phyloP scores from a whole-genome alignment of 2,888 invertebrate species.

The Scaptomyza polygonia region DNA sequence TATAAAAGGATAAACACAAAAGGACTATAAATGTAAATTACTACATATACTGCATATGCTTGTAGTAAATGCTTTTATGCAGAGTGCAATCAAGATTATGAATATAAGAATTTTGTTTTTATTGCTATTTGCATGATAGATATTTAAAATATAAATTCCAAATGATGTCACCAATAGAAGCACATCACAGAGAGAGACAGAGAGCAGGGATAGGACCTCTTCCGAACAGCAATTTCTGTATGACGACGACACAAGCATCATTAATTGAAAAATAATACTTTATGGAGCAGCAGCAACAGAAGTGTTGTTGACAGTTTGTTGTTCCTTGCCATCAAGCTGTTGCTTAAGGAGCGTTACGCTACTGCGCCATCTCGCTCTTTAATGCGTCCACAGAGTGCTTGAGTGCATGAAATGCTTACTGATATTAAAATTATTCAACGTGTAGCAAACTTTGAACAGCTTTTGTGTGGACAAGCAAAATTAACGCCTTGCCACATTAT shows the following conservation, averaged over 20 bases:
- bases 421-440: conserved; percentile 21
- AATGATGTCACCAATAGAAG: conserved; percentile 22
- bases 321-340: conserved; percentile 6
- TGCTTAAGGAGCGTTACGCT: neutral
- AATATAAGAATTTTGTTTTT: conserved; percentile 46
- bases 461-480: conserved; percentile 22
- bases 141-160: conserved; percentile 68
- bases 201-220: neutral
- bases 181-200: neutral
- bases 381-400: neutral
- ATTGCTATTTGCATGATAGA: conserved; percentile 73
- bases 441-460: conserved; percentile 29
- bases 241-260: conserved; percentile 24
- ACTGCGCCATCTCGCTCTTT: conserved; percentile 8
- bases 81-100: conserved; percentile 54
- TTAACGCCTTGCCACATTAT: conserved; percentile 21
- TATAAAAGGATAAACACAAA: conserved; percentile 11
- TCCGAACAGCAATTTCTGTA: conserved; percentile 7
- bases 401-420: conserved; percentile 24
- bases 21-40: conserved; percentile 55
- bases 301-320: conserved; percentile 29
- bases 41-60: conserved; percentile 22
- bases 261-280: conserved; percentile 73
- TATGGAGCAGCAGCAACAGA: conserved; percentile 31
- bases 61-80: conserved; percentile 37